A percentile compares a stretch with the other conserved stretches of the same genome.
phyloP scores from a whole-genome alignment of 2,888 invertebrate genomes.

The Agriotes lineatus region DNA sequence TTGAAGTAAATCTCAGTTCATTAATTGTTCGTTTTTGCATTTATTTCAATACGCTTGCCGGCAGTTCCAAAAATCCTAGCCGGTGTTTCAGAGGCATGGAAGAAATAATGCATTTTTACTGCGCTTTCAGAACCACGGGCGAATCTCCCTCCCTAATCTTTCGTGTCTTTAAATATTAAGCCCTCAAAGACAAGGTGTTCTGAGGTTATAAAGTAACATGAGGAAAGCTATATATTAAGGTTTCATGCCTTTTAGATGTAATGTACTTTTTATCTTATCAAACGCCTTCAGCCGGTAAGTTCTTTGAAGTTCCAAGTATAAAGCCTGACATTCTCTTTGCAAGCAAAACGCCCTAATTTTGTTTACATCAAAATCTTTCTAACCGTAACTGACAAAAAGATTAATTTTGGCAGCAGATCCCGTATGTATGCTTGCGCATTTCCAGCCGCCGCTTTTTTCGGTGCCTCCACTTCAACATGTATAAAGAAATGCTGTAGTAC shows the following conservation, averaged over 20 bases:
- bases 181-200: conserved; percentile 32
- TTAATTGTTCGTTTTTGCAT: too few relatives aligned
- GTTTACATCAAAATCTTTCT: not conserved
- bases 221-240: conserved; percentile 31
- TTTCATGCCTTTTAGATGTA: conserved; percentile 34
- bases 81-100: not conserved
- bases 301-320: conserved; percentile 15
- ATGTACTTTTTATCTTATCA: conserved; percentile 38
- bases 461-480: too few relatives aligned
- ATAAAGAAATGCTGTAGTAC: too few relatives aligned
- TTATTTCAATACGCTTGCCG: too few relatives aligned
- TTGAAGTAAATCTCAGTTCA: too few relatives aligned
- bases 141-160: conserved; percentile 27
- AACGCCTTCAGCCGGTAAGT: conserved; percentile 17
- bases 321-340: not conserved
- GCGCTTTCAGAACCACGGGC: conserved; percentile 5
- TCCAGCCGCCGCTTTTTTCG: too few relatives aligned
- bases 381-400: too few relatives aligned
- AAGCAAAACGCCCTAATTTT: not conserved
- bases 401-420: too few relatives aligned
- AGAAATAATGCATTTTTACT: conserved; percentile 9
- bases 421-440: too few relatives aligned
- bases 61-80: too few relatives aligned
- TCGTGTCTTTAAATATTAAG: conserved; percentile 32
- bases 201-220: conserved; percentile 24